These are phyloP conservation scores for Tenrec ecaudatus DNA, from an alignment of 2,113 vertebrate species.

Conservation along the genomic window DNA sequence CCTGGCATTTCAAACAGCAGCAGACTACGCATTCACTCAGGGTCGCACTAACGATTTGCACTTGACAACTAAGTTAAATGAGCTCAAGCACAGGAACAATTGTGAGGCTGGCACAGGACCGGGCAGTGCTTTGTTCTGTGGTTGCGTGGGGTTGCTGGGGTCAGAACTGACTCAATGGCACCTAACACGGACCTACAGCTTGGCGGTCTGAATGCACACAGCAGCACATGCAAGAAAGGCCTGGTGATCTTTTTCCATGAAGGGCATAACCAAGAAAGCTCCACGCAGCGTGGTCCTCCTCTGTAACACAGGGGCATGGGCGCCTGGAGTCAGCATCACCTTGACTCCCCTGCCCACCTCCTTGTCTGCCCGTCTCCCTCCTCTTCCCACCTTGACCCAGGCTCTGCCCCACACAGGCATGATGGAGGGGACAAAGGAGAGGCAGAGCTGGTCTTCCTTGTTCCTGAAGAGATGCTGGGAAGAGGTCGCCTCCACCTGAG, in stretches of 20 bases:
- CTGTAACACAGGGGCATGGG: background rate
- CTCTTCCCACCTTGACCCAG: background rate
- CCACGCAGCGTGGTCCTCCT: background rate
- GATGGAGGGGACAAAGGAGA: too few species aligned
- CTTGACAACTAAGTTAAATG: too few species aligned
- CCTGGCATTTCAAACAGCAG: background rate
- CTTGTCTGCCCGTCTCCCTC: background rate
- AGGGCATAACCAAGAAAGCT: background rate
- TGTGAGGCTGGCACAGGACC: too few species aligned
- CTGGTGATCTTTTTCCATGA: background rate
- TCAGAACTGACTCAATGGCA: background rate
- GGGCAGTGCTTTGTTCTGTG: too few species aligned
- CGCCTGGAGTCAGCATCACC: background rate
- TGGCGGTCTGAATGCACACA: background rate
- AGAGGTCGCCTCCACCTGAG: too few species aligned
- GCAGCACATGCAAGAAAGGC: background rate
- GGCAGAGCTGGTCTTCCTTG: too few species aligned
- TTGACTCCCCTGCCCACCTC: background rate
- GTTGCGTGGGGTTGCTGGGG: background rate
- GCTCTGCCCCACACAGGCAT: background rate
- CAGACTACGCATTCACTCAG: background rate
- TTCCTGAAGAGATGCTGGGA: background rate
- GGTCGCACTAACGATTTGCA: too few species aligned
- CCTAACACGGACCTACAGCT: background rate
- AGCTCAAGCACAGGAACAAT: too few species aligned